Conservation (phyloP, 2,888 invertebrate genomes). For the Drosophila stalkeri region DNA sequence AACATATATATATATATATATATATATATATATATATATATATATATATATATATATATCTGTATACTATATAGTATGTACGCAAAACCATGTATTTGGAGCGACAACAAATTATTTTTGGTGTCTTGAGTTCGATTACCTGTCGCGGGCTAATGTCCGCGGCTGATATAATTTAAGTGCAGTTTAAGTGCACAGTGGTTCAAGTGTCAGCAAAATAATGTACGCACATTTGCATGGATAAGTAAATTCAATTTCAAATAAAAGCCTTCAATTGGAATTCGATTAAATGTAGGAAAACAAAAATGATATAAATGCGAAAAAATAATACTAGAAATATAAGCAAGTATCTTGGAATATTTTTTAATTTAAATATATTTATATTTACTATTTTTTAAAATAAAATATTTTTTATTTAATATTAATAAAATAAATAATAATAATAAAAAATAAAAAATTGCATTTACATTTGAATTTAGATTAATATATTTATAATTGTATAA, state of each 20-base stretch:
- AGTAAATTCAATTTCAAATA: not conserved
- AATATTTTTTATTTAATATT: too few relatives aligned
- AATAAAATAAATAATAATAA: too few relatives aligned
- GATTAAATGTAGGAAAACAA: not conserved
- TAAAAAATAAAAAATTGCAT: too few relatives aligned
- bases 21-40: too few relatives aligned
- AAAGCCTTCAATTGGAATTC: not conserved
- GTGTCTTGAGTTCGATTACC: slow-evolving; percentile 52
- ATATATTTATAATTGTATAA: too few relatives aligned
- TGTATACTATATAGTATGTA: not conserved
- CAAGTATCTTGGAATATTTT: too few relatives aligned
- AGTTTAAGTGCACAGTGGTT: slow-evolving; percentile 36
- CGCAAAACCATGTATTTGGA: slow-evolving; percentile 8
- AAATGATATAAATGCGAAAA: too few relatives aligned
- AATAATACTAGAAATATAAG: too few relatives aligned
- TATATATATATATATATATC: not conserved
- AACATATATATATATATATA: not conserved
- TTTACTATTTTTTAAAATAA: too few relatives aligned
- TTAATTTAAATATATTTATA: too few relatives aligned
- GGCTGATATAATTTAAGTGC: slow-evolving; percentile 32
- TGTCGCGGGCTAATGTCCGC: slow-evolving; percentile 40
- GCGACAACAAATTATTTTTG: slow-evolving; percentile 15
- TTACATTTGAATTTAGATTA: too few relatives aligned
- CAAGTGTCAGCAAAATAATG: slow-evolving; percentile 6
- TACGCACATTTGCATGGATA: not conserved